Evolutionary conservation across 2,888 invertebrate genomes (phyloP).

Genomic region (Anarsia innoxiella): DNA sequence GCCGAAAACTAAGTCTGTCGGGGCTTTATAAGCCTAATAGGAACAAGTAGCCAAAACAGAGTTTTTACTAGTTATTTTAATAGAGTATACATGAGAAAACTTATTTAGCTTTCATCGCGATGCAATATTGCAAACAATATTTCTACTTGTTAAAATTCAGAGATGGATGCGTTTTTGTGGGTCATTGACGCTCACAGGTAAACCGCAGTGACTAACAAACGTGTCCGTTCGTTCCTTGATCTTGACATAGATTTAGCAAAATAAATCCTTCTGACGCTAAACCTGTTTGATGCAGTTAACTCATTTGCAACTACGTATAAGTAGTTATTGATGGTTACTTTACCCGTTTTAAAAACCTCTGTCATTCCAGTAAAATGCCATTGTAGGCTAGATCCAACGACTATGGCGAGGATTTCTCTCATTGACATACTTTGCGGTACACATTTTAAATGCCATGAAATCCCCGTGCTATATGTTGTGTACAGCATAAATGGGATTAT

Average conservation of each 20-base stretch:
- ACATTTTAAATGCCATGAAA: too few species aligned
- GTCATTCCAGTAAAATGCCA: constrained; percentile 5
- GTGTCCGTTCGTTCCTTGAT: constrained; percentile 57
- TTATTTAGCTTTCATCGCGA: too few species aligned
- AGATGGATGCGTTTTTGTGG: constrained; percentile 37
- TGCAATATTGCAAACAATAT: too few species aligned
- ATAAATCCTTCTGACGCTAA: constrained; percentile 54
- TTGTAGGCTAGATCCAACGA: constrained; percentile 5
- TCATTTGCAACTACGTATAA: constrained; percentile 39
- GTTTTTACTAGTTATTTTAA: too few species aligned
- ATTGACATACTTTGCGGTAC: too few species aligned
- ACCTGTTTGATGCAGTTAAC: constrained; percentile 44
- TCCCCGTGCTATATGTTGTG: too few species aligned
- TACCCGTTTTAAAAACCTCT: constrained; percentile 14
- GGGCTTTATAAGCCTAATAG: too few species aligned
- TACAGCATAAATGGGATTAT: too few species aligned
- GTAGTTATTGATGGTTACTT: constrained; percentile 21
- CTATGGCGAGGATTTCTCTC: constrained; percentile 9
- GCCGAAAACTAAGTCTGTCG: too few species aligned
- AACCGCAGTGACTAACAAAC: constrained; percentile 53
- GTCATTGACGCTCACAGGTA: constrained; percentile 48
- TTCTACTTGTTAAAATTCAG: too few species aligned
- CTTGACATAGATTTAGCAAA: constrained; percentile 65
- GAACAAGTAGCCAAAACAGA: too few species aligned
- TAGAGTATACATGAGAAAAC: too few species aligned